phyloP scores from a whole-genome alignment of 1,140 invertebrate genomes.

The Lasioglossum albipes region DNA sequence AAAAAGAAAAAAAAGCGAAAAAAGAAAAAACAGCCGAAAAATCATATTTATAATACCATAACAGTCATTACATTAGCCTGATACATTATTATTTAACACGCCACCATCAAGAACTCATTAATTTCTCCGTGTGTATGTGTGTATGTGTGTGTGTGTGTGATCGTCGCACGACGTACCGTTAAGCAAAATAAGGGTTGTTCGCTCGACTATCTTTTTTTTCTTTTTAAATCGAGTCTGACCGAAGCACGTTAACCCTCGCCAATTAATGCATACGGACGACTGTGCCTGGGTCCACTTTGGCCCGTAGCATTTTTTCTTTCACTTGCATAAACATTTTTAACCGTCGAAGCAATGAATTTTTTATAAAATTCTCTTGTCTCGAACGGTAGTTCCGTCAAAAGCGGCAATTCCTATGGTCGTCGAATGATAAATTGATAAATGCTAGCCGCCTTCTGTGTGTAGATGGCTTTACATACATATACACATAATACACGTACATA shows the following conservation, averaged over 20 bases:
- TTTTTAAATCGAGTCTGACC: slow-evolving; percentile 33
- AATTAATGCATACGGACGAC: too few relatives aligned
- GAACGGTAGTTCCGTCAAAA: too few relatives aligned
- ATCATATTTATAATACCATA: slow-evolving; percentile 58
- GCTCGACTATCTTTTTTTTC: slow-evolving; percentile 21
- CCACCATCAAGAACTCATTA: slow-evolving; percentile 31
- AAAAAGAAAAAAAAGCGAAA: slow-evolving; percentile 4
- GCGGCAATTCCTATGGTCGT: too few relatives aligned
- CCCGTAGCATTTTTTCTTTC: too few relatives aligned
- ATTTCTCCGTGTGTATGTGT: neutral
- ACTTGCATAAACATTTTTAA: too few relatives aligned
- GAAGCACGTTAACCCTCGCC: slow-evolving; percentile 22
- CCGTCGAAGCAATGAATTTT: too few relatives aligned
- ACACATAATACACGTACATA: too few relatives aligned
- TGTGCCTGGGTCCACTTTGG: too few relatives aligned
- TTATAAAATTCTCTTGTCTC: too few relatives aligned
- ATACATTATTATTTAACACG: slow-evolving; percentile 49
- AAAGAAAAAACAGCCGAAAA: slow-evolving; percentile 11
- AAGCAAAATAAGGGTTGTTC: slow-evolving; percentile 30
- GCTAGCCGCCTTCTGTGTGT: too few relatives aligned
- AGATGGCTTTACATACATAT: too few relatives aligned
- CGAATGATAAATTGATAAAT: too few relatives aligned
- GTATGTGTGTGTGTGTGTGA: slow-evolving; percentile 17
- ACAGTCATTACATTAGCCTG: slow-evolving; percentile 50
- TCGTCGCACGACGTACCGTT: slow-evolving; percentile 32